Evolutionary conservation across 2,797 vertebrate species (phyloP).

Genomic region (Rhynchotus rufescens): DNA sequence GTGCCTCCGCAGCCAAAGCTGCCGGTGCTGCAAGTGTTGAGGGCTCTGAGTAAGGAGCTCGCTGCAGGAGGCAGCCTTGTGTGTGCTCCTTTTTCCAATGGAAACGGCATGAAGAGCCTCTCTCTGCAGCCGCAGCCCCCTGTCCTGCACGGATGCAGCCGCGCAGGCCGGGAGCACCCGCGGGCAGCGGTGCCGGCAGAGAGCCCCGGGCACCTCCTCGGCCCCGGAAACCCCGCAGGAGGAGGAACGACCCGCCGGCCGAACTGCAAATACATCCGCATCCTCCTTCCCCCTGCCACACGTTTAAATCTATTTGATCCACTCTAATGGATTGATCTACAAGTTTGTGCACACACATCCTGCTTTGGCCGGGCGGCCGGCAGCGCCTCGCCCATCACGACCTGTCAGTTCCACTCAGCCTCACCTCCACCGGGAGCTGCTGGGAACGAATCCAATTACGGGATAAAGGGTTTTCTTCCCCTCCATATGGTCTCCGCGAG

Average conservation of each 20-base stretch:
- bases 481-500: conserved; percentile 72
- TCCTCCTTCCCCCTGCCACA: conserved; percentile 46
- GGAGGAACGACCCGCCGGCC: background rate
- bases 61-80: background rate
- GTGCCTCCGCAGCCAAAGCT: background rate
- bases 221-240: background rate
- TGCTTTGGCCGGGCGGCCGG: conserved; percentile 62
- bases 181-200: background rate
- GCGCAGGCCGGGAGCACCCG: rapidly evolving
- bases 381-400: conserved; percentile 58
- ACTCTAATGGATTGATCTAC: conserved; percentile 58
- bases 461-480: conserved; percentile 71
- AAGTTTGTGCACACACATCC: conserved; percentile 68
- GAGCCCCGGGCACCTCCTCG: background rate
- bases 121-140: background rate
- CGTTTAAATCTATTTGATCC: conserved; percentile 60
- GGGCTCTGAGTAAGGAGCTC: background rate
- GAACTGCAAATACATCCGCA: conserved; percentile 19
- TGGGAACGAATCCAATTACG: conserved; percentile 55
- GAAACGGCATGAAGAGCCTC: background rate
- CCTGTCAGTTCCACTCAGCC: conserved; percentile 61
- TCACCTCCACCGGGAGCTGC: background rate
- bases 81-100: background rate
- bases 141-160: background rate
- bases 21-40: rapidly evolving